Evolutionary conservation across 2,797 vertebrate species (phyloP).

Genomic region (Ammospiza maritima): DNA sequence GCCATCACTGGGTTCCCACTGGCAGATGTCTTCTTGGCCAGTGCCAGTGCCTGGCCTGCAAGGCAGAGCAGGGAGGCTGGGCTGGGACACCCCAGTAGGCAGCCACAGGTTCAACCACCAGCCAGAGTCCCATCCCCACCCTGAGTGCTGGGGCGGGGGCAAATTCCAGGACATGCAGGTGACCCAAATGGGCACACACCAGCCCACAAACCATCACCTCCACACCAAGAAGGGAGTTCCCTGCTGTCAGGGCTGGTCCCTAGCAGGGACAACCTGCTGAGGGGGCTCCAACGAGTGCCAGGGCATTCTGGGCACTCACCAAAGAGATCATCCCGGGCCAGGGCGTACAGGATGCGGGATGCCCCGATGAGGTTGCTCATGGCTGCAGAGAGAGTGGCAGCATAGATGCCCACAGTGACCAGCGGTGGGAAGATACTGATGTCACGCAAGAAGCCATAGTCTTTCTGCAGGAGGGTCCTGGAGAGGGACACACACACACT

Average conservation of each 20-base stretch:
- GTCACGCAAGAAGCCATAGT: constrained; percentile 88
- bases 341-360: constrained; percentile 89
- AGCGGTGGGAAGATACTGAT: constrained; percentile 88
- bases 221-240: not conserved
- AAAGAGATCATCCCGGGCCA: constrained; percentile 89
- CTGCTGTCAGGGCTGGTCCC: not conserved
- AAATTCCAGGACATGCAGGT: not conserved
- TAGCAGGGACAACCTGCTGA: not conserved
- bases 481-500: not conserved
- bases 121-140: not conserved
- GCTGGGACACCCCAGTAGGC: not conserved
- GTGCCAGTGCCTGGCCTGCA: constrained; percentile 80
- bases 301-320: constrained; percentile 69
- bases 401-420: constrained; percentile 88
- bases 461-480: constrained; percentile 85
- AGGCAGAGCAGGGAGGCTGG: not conserved
- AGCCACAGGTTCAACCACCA: not conserved
- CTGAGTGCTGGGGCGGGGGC: not conserved
- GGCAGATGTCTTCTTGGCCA: constrained; percentile 85
- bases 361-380: constrained; percentile 93
- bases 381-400: constrained; percentile 87
- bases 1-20: constrained; percentile 90
- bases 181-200: rapidly evolving
- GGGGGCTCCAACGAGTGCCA: not conserved
- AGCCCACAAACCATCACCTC: not conserved